phyloP scores from a whole-genome alignment of 2,797 vertebrate species.

The Poecile montanus region DNA sequence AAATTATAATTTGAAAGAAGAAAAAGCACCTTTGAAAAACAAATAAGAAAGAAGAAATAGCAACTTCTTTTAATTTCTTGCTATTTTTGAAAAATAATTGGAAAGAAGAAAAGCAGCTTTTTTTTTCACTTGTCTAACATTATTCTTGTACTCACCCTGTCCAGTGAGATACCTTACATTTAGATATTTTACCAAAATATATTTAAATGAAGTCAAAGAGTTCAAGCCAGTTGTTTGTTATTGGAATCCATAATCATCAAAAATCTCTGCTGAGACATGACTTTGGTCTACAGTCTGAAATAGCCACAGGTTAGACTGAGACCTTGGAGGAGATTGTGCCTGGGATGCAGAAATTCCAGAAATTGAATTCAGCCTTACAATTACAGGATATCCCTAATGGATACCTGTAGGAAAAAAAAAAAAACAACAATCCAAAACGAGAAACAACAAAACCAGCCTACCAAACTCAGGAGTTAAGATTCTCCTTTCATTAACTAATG shows the following conservation, averaged over 20 bases:
- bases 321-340: background rate
- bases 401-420: background rate
- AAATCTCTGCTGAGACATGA: background rate
- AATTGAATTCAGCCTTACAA: background rate
- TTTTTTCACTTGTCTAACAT: background rate
- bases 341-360: background rate
- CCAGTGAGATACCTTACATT: background rate
- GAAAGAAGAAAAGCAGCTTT: background rate
- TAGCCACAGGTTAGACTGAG: background rate
- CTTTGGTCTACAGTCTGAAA: background rate
- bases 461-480: background rate
- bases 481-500: background rate
- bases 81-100: background rate
- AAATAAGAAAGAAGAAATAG: background rate
- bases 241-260: background rate
- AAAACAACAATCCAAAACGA: too few relatives aligned
- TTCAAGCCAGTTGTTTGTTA: background rate
- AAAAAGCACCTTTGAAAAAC: background rate
- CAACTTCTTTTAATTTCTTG: background rate
- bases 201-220: background rate
- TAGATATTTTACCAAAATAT: background rate
- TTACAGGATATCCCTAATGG: background rate
- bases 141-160: background rate
- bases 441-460: background rate
- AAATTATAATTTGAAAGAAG: background rate